A percentile compares a stretch with the other conserved stretches of the same genome.
phyloP scores from a whole-genome alignment of 2,888 invertebrate genomes.

The Dione vanillae region DNA sequence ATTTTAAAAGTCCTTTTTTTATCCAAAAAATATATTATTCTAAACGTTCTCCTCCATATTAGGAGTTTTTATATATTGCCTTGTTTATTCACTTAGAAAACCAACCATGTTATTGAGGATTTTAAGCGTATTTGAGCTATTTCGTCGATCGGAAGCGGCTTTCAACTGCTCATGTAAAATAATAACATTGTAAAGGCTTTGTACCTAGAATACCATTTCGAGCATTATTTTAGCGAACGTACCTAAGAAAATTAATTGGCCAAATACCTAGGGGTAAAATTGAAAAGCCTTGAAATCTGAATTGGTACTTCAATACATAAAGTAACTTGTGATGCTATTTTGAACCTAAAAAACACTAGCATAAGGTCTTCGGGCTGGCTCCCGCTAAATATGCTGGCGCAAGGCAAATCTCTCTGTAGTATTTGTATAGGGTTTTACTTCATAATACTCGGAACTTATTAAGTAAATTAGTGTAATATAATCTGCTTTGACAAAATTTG shows the following conservation, averaged over 20 bases:
- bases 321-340: conserved; percentile 30
- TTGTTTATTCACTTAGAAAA: background rate
- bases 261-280: conserved; percentile 49
- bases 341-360: conserved; percentile 9
- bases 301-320: conserved; percentile 27
- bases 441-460: conserved; percentile 11
- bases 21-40: too few species aligned
- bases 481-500: background rate
- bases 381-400: background rate
- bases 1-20: too few species aligned
- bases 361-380: conserved; percentile 23
- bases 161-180: conserved; percentile 36
- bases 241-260: conserved; percentile 54
- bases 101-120: too few species aligned
- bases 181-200: conserved; percentile 41
- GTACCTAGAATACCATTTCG: conserved; percentile 34
- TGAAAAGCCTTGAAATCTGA: conserved; percentile 41
- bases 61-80: conserved; percentile 8
- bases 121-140: conserved; percentile 30
- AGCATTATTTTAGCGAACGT: conserved; percentile 29
- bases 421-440: conserved; percentile 27
- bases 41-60: background rate
- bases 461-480: conserved; percentile 17
- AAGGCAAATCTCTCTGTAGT: conserved; percentile 19
- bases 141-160: conserved; percentile 25